Evolutionary conservation across 2,113 vertebrate genomes (phyloP), one percentile per base, ranked within the genome.

Genomic region (Bubalus kerabau): DNA sequence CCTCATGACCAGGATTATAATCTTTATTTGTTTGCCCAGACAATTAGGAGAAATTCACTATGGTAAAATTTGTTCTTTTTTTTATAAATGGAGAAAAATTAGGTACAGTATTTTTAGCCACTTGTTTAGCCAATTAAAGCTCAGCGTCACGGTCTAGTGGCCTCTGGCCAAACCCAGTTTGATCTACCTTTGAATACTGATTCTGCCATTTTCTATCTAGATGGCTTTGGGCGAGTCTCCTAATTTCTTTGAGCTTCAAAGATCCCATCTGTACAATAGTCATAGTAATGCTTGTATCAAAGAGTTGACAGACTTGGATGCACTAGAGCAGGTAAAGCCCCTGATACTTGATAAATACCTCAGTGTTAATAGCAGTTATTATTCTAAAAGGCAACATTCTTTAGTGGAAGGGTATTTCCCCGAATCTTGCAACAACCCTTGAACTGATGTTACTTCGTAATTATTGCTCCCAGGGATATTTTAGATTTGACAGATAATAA

Each of bases 171-270:
- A 76, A 86, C 14, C 78, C 3, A 82, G 56, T 50, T 62, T 87
- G 40, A 95, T 88, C 43, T 54, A 56, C 30, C 87, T 57, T 82
- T 50, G 23, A 90, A 78, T 52, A 57, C 13, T 3, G 74, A 13
- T 87, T 95, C 46, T 92, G 40, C 40, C 86, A 93, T 82, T 94
- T 78, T 91, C 52, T 26, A 90, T 6, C 46, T 78, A 13, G 23
- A 13, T 80, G 19, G 28, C 62, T 60, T 48, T n/a, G 28, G 59
- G 46, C 15, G 95, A 86, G 1, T 59, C 81, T 91, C 6, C 89
- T 83, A 82, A 87, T 96, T 94, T 87, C 71, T 89, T 84, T 95
- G 62, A 87, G 60, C 43, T 36, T 95, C 78, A 50, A 60, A 57
- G 43, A 46, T 11, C 24, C 48, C 56, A 62, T 43, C 21, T 84